Percentiles rank a stretch among this genome's conserved stretches.
Evolutionary conservation across 2,113 vertebrate species (phyloP).

Genomic region (Pseudorhombus dupliciocellatus): DNA sequence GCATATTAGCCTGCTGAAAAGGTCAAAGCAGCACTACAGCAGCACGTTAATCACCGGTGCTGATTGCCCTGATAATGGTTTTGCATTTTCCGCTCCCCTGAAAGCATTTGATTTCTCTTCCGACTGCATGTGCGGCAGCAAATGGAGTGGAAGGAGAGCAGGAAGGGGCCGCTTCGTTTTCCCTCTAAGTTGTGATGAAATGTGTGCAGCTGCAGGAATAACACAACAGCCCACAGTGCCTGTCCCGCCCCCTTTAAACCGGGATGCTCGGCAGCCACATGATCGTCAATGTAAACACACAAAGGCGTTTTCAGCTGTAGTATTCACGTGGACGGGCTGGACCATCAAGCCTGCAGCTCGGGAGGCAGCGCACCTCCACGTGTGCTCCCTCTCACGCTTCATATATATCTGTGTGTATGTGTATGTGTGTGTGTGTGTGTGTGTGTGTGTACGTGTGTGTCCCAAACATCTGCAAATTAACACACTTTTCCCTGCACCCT

Average conservation of each 20-base stretch:
- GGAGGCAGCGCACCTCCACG: slow-evolving; percentile 56
- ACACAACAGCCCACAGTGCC: slow-evolving; percentile 31
- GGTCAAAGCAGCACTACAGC: slow-evolving; percentile 59
- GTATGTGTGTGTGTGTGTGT: slow-evolving; percentile 11
- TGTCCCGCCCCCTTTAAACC: slow-evolving; percentile 63
- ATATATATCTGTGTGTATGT: background rate
- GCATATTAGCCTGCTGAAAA: slow-evolving; percentile 45
- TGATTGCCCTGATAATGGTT: slow-evolving; percentile 53
- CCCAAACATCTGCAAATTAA: slow-evolving; percentile 65
- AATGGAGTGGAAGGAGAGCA: slow-evolving; percentile 27
- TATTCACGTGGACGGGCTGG: slow-evolving; percentile 72
- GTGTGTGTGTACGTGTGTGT: slow-evolving; percentile 8
- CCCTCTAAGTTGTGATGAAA: slow-evolving; percentile 32
- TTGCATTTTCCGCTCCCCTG: slow-evolving; percentile 35
- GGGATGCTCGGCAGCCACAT: slow-evolving; percentile 50
- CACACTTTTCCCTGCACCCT: slow-evolving; percentile 42
- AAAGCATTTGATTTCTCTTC: slow-evolving; percentile 32
- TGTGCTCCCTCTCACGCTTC: slow-evolving; percentile 40
- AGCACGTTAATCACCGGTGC: slow-evolving; percentile 51
- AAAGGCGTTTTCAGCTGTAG: slow-evolving; percentile 70
- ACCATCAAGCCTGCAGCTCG: slow-evolving; percentile 2
- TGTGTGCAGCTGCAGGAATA: slow-evolving; percentile 46
- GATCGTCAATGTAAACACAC: slow-evolving; percentile 78
- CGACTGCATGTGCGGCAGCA: slow-evolving; percentile 14
- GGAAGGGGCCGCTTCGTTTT: background rate